Evolutionary conservation across 2,797 vertebrate species (phyloP), one percentile per base, ranked within the genome.

Genomic region (Pangasius mekongensis): DNA sequence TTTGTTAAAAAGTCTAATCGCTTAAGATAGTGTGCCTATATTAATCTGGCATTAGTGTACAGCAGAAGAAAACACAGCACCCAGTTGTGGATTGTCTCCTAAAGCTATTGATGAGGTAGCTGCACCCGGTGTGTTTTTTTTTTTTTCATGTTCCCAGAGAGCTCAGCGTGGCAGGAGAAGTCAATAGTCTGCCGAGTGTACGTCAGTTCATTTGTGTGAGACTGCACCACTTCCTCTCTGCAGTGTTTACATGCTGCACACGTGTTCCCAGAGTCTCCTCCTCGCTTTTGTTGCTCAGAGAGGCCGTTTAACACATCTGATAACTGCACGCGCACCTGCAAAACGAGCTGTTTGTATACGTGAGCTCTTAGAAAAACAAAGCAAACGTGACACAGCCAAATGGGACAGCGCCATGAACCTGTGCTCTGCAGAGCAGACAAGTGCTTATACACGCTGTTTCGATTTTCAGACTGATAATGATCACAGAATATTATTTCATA

Each of bases 201-300:
- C 73, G 64, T 94, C 93, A 92, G 93, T 91, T 93, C 90, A 87
- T 94, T 94, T 93, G 93, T 77, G 91, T 64, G 89, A 91, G 88
- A 92, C 93, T 91, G 92, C 93, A 90, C 92, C 90, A 94, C 94
- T 96, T 96, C 95, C 95, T 96, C 91, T 90, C 88, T 92, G 87
- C 90, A 74, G 83, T 94, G 95, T 96, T 95, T 96, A 95, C 94
- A 96, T 95, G 94, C 93, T 47, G 90, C 89, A 93, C 95, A 95
- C 94, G 91, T 95, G 95, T 92, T 94, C 93, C 94, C 76, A 33
- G 39, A 82, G 85, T 80, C 88, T 85, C 87, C 81, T 89, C 74
- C 60, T 52, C 73, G 58, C 84, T 83, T 86, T 86, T 87, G 89
- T 90, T 47, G 43, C 80, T 78, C 60, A 27, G 67, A 89, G 30